Evolutionary conservation across 2,113 vertebrate species (phyloP), one percentile per base, ranked within the genome.

Genomic region (Trematomus loennbergii): DNA sequence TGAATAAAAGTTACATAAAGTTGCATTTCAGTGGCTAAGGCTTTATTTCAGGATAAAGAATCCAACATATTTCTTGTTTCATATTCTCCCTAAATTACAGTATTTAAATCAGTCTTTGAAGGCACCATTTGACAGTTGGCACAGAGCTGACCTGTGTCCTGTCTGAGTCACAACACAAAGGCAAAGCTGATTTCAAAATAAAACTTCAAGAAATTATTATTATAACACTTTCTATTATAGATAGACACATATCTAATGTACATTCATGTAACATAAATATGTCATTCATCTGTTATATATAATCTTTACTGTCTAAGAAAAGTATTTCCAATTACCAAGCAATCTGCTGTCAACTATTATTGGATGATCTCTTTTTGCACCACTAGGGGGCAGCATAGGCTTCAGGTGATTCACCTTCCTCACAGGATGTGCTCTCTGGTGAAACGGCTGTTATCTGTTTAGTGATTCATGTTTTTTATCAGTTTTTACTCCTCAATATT

Each of bases 311-410:
- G 10, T 54, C 53, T 53, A 75, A n/a, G 6, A 54, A 7, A 29
- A 29, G 3, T 4, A 29, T 29, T 29, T 29, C 29, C 29, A 29
- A 4, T 29, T 29, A 29, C 11, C 33, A 45, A 12, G 11, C 40
- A 11, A 12, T 75, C 15, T 22, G 22, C 12, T 55, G 18, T 17
- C 49, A 4, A 25, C 25, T 0, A 1, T 4, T 8, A 36, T 11
- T 11, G 5, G n/a, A 5, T 3, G 0, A 1, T 33, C 9, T 58
- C 9, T 43, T 8, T 5, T 2, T 40, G 33, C 0, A 5, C 83
- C 89, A 83, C 79, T 53, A 84, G 89, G 59, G 75, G 78, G 82
- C 72, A 75, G 75, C 36, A 52, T 13, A 64, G 9, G 33, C 72
- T 12, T 70, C 79, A 79, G 81, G 71, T 74, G 63, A 18, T 18